A percentile compares a stretch with the other conserved stretches of the same genome.
These are phyloP conservation scores for Omphaloscelis lunosa DNA, from an alignment of 2,888 invertebrate species.

Conservation along the genomic window DNA sequence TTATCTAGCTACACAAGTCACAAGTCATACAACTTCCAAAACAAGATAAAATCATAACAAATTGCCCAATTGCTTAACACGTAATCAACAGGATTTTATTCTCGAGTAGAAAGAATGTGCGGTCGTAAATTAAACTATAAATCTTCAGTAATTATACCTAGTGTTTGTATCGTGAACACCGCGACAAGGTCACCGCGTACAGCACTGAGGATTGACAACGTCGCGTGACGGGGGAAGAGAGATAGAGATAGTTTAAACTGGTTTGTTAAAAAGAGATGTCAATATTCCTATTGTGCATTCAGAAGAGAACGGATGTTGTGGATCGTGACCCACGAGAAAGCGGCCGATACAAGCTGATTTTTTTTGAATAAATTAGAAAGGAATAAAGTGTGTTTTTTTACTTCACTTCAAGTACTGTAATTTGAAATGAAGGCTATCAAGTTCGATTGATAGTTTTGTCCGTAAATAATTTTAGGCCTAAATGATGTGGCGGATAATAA, in stretches of 20 bases:
- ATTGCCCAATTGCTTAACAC: constrained; percentile 52
- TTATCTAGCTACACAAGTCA: constrained; percentile 38
- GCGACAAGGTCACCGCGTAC: constrained; percentile 85
- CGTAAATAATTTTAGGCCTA: constrained; percentile 56
- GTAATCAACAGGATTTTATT: constrained; percentile 57
- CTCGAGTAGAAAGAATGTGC: constrained; percentile 63
- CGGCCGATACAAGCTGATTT: constrained; percentile 83
- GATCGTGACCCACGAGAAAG: constrained; percentile 89
- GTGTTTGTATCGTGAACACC: constrained; percentile 76
- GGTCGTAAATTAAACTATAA: constrained; percentile 73
- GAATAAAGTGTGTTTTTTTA: constrained; percentile 63
- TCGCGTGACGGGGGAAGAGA: constrained; percentile 75
- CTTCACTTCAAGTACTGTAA: constrained; percentile 38
- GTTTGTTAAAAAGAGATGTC: constrained; percentile 75
- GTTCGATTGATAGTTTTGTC: constrained; percentile 4
- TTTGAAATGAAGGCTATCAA: constrained; percentile 38
- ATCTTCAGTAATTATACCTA: constrained; percentile 79
- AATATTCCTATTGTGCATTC: constrained; percentile 85
- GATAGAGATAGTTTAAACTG: constrained; percentile 58
- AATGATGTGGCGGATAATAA: constrained; percentile 10
- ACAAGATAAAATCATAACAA: constrained; percentile 51
- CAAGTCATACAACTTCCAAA: constrained; percentile 42
- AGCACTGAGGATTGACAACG: constrained; percentile 82
- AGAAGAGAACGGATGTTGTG: constrained; percentile 87
- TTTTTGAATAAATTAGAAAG: constrained; percentile 86